Percentiles rank a stretch among this genome's conserved stretches.
Conservation (phyloP, 64 coral and sea anemone genomes). For the Porites lutea region DNA sequence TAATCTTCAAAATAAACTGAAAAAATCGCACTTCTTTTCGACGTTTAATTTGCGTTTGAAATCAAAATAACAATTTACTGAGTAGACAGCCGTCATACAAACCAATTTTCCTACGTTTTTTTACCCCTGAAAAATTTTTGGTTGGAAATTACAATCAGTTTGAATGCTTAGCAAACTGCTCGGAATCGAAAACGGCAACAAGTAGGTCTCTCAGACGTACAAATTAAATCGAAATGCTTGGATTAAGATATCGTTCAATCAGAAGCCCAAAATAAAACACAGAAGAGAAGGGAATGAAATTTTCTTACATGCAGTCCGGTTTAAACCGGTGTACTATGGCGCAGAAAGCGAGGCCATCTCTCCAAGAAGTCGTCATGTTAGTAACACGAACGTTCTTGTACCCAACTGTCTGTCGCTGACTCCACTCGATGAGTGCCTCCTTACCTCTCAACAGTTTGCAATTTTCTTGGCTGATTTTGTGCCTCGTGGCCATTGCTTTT, state of each 20-base stretch:
- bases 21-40: no score
- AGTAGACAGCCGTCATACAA: no score
- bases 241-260: neutral
- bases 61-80: no score
- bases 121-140: no score
- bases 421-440: slow-evolving; percentile 74
- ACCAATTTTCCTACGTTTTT: no score
- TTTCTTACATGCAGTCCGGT: slow-evolving; percentile 76
- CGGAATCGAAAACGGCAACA: no score
- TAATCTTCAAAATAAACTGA: no score
- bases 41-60: no score
- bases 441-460: slow-evolving; percentile 43
- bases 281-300: neutral
- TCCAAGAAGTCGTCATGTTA: slow-evolving; percentile 77
- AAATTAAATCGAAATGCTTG: no score
- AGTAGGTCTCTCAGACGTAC: no score
- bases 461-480: neutral
- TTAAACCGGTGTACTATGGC: slow-evolving; percentile 76
- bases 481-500: neutral
- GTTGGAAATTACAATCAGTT: no score
- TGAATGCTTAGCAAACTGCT: no score
- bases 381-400: slow-evolving; percentile 69
- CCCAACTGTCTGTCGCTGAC: slow-evolving; percentile 52
- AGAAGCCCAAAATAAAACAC: neutral
- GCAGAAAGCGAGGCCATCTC: slow-evolving; percentile 71